These are phyloP conservation scores for Rhopilema esculentum DNA, from an alignment of 30 jellyfish, hydroid and myxozoan genomes.

Conservation along the genomic window DNA sequence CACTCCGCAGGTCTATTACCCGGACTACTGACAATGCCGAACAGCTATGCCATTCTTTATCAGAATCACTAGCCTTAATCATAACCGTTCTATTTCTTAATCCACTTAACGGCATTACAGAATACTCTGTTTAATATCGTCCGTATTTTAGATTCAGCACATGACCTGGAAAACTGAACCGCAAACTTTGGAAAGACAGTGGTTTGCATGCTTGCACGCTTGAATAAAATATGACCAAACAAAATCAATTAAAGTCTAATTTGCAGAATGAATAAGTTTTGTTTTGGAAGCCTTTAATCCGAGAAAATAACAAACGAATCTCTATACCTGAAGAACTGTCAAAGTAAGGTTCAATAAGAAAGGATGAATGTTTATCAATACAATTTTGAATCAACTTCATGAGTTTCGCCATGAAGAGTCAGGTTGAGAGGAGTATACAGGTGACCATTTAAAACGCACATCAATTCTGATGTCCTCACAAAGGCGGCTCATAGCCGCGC, in stretches of 20 bases:
- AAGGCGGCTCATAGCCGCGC: no score
- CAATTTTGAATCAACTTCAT: not conserved
- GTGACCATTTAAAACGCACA: not conserved
- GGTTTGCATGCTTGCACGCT: not conserved
- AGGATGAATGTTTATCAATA: not conserved
- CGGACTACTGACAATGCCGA: not conserved
- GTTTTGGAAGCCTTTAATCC: conserved; percentile 1
- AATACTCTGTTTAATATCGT: not conserved
- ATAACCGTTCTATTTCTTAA: not conserved
- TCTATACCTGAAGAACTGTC: not conserved
- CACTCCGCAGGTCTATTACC: not conserved
- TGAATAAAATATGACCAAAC: not conserved
- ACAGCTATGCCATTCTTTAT: no score
- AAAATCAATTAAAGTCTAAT: not conserved
- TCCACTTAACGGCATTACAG: not conserved
- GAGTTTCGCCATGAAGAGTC: not conserved
- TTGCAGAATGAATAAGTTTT: not conserved
- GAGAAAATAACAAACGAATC: not conserved
- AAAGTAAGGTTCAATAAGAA: not conserved
- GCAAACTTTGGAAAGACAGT: not conserved
- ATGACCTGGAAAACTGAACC: not conserved
- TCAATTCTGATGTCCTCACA: no score
- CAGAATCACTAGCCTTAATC: no score
- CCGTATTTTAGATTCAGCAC: not conserved
- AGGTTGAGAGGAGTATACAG: not conserved